Percentiles rank a stretch among this genome's conserved stretches.
These are phyloP conservation scores for Ailurus styani DNA, from an alignment of 2,113 vertebrate genomes.

Conservation along the genomic window DNA sequence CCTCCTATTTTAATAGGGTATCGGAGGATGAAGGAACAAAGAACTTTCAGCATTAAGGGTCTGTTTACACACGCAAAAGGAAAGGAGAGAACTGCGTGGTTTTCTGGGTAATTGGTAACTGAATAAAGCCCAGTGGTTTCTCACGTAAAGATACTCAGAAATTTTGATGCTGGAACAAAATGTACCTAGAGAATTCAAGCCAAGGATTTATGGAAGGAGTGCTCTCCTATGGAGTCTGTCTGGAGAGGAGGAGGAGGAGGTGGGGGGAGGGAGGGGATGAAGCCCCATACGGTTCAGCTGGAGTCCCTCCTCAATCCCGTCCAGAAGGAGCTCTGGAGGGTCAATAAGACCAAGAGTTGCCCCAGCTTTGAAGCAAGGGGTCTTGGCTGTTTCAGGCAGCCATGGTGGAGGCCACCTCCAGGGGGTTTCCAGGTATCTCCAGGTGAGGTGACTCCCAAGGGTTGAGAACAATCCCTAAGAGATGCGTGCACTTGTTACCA, in stretches of 20 bases:
- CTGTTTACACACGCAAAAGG: background rate
- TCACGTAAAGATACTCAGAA: background rate
- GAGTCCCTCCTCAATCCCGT: accelerated
- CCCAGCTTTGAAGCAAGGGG: background rate
- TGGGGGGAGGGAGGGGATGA: accelerated
- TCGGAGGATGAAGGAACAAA: background rate
- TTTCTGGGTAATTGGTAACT: background rate
- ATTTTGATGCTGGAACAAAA: background rate
- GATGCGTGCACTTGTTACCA: accelerated
- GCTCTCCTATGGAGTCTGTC: no score
- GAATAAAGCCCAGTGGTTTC: background rate
- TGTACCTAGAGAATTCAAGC: no score
- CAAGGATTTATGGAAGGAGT: accelerated
- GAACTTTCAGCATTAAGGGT: background rate
- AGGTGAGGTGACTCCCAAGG: background rate
- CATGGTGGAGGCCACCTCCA: accelerated
- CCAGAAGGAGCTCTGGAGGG: background rate
- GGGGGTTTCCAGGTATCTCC: background rate
- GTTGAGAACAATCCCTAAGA: background rate
- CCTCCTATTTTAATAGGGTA: background rate
- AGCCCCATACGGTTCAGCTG: background rate
- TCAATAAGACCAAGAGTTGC: no score
- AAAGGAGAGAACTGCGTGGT: background rate
- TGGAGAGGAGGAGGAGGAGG: accelerated
- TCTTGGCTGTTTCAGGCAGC: no score